Base-by-base conservation (phyloP, 2,888 invertebrate species). In the Apantesis nais region DNA sequence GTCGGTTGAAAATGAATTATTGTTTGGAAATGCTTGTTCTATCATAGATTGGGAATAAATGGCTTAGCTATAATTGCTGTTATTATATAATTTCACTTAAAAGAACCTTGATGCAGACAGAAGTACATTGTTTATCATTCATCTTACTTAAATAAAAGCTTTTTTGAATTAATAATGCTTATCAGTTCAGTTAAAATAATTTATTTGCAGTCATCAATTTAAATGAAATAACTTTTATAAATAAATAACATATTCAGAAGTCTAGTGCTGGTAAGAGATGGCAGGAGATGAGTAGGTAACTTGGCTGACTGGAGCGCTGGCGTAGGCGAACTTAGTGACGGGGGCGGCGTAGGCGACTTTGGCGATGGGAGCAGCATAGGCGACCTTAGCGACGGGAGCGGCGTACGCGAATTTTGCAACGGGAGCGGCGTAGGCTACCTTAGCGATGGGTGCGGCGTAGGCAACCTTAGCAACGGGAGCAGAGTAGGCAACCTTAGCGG, bases 181-280 rank as follows among this genome's bases (percentile, higher is more conserved):
- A 71, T 22, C 37, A 66, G 66, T 62, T 3, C 65, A 67, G 1
- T 14, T 58, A 68, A n/a, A 39, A 81, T 81, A 80, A 78, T 82
- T 80, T 82, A 82, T 61, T 83, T 74, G 65, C 69, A 74, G 68
- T 62, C 77, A 76, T 67, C 69, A 31, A 79, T 71, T 73, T 72
- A 5, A 73, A 66, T 71, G 70, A 31, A 72, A 73, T 68, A 81
- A 68, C 39, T 76, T 68, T 72, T 61, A 31, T 72, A 72, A 61
- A 7, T 64, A 44, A 64, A 44, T 44, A 44, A 41, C 14, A 48
- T 2, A 44, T 19, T 66, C 63, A 1, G 48, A n/a, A 72, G 72
- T 78, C 78, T 92, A 93, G 87, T 93, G 92, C 81, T 92, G 90
- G 89, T 93, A 93, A 73, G 92, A 92, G 82, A 93, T 85, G 71